phyloP scores from a whole-genome alignment of 2,888 invertebrate species.

The Calameuta pallipes region DNA sequence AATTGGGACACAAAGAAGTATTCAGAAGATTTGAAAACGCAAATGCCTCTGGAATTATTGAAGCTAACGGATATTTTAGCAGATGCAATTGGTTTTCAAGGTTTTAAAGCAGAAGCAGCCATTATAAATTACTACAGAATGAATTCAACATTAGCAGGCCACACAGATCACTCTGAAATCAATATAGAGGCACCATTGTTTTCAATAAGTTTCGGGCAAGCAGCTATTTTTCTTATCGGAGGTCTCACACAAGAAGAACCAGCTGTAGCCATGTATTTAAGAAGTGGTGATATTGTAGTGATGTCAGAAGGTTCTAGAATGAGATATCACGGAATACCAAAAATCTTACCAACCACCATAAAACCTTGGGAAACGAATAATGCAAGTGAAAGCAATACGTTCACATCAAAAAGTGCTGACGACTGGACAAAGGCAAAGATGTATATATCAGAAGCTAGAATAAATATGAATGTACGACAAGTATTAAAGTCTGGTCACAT shows the following conservation, averaged over 20 bases:
- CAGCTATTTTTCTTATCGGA: conserved; percentile 93
- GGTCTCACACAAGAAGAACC: conserved; percentile 77
- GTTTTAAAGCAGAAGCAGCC: conserved; percentile 88
- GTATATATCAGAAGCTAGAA: conserved; percentile 72
- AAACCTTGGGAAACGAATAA: conserved; percentile 68
- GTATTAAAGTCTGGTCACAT: conserved; percentile 77
- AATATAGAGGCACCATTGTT: conserved; percentile 89
- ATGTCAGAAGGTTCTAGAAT: conserved; percentile 89
- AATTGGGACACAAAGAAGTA: conserved; percentile 97
- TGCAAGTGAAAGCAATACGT: conserved; percentile 8
- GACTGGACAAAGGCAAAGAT: conserved; percentile 50
- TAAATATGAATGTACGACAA: conserved; percentile 95
- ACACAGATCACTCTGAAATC: conserved; percentile 94
- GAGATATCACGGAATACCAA: conserved; percentile 94
- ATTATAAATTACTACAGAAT: conserved; percentile 97
- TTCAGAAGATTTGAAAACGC: conserved; percentile 73
- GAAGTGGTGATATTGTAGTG: conserved; percentile 90
- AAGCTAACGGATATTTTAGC: conserved; percentile 76
- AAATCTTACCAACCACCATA: conserved; percentile 73
- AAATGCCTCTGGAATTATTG: conserved; percentile 81
- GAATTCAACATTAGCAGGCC: conserved; percentile 92
- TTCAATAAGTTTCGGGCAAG: conserved; percentile 95
- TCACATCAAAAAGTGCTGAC: conserved; percentile 20
- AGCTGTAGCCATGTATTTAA: conserved; percentile 79
- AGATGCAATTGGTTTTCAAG: conserved; percentile 68